Evolutionary conservation across 2,797 vertebrate genomes (phyloP).

Genomic region (Myotis findleyi): DNA sequence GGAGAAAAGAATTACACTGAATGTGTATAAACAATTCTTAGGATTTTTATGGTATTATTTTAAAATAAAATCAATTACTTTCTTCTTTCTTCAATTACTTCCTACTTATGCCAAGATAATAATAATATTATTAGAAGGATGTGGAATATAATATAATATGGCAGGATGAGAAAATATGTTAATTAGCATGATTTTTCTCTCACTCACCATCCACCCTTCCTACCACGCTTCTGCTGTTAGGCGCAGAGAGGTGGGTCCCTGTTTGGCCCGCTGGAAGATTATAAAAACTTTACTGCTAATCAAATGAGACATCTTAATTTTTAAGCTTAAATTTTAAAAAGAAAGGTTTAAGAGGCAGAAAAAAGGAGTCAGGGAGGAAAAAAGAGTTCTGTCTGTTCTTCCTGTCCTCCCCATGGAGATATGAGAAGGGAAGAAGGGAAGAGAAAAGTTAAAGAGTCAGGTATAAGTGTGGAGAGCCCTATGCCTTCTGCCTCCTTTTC

Average conservation of each 20-base stretch:
- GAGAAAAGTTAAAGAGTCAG: background rate
- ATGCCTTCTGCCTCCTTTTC: background rate
- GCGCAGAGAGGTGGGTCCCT: background rate
- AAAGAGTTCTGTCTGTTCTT: background rate
- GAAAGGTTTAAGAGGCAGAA: background rate
- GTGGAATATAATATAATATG: background rate
- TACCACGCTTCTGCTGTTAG: background rate
- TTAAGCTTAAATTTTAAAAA: constrained; percentile 15
- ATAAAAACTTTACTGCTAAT: background rate
- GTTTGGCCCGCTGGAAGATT: background rate
- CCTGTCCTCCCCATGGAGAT: background rate
- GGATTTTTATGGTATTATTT: background rate
- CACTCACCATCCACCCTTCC: background rate
- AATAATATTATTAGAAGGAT: background rate
- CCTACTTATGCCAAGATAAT: background rate
- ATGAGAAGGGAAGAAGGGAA: background rate
- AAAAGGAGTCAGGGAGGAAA: background rate
- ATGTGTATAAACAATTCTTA: background rate
- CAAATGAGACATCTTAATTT: background rate
- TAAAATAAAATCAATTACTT: background rate
- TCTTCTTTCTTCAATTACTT: no score
- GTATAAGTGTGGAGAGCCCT: background rate
- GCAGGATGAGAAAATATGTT: background rate
- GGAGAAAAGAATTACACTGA: background rate
- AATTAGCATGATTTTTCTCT: background rate